These are phyloP conservation scores for Apodemus speciosus DNA, from an alignment of 2,113 vertebrate species.

Conservation along the genomic window DNA sequence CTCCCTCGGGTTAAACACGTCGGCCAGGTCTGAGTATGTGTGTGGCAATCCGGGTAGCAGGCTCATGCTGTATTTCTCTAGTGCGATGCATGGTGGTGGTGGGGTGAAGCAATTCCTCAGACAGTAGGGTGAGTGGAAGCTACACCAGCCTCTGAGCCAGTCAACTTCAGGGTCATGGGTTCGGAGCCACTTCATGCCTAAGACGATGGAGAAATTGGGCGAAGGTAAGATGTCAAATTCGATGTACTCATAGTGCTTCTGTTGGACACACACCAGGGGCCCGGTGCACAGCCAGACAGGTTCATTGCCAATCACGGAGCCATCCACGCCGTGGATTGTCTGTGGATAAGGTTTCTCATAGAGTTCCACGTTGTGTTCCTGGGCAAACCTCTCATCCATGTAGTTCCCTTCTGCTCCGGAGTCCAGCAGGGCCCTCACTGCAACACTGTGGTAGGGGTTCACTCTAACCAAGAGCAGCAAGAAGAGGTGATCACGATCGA, in stretches of 20 bases:
- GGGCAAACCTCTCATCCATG: conserved; percentile 75
- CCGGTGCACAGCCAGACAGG: conserved; percentile 65
- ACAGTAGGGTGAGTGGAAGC: conserved; percentile 80
- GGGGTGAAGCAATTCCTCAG: conserved; percentile 70
- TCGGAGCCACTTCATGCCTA: conserved; percentile 69
- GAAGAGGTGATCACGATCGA: conserved; percentile 55
- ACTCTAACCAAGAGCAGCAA: conserved; percentile 72
- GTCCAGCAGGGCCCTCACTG: conserved; percentile 63
- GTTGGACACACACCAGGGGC: conserved; percentile 69
- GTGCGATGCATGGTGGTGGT: conserved; percentile 56
- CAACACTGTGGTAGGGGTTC: conserved; percentile 66
- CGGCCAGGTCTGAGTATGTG: conserved; percentile 78
- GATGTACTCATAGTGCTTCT: conserved; percentile 74
- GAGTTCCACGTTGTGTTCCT: conserved; percentile 70
- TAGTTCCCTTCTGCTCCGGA: conserved; percentile 36
- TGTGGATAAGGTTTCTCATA: conserved; percentile 57
- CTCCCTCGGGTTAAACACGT: conserved; percentile 79
- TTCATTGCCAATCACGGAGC: background rate
- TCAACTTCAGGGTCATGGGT: conserved; percentile 57
- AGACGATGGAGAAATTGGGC: conserved; percentile 54
- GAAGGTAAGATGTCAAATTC: conserved; percentile 69
- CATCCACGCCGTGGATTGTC: background rate
- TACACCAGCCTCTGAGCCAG: conserved; percentile 64
- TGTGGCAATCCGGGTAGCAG: conserved; percentile 71
- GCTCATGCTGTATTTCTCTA: conserved; percentile 53